Evolutionary conservation across 2,888 invertebrate genomes (phyloP), one percentile per base, ranked within the genome.

Genomic region (Caenorhabditis japonica): DNA sequence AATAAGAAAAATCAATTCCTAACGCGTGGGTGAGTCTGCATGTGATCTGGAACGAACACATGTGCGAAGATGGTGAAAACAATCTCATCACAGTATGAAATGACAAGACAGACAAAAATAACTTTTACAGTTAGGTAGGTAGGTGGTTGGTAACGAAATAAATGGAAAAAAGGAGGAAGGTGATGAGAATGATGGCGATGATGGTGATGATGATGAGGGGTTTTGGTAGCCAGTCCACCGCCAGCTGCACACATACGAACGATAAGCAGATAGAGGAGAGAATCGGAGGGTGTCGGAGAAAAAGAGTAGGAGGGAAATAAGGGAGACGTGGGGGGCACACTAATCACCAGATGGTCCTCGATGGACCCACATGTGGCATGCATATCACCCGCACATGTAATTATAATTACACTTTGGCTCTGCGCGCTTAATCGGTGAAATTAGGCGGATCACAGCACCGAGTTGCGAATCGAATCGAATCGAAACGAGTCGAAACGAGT

Each of bases 171-270:
- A 33, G 10, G 10, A 5, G 13, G 39, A 19, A 17, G 30, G 17
- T 30, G 47, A 47, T 10, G 43, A 43, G 12, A 23, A 43, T 43
- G 43, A 43, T 43, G 43, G 23, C n/a, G 34, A 49, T 46, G 44
- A 23, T 21, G 17, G 15, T 47, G 49, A 19, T 34, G 19, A 21
- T 10, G 10, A 43, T 43, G 17, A 21, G n/a, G n/a, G n/a, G n/a
- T n/a, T n/a, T n/a, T 7, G 17, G 19, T 33, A 43, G 30, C 33
- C 23, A 15, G 49, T 30, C 38, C 30, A 30, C 23, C 34, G 30
- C 64, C 64, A 64, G 64, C 64, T 64, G 64, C 64, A 64, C 64
- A 64, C 64, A 64, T 64, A 64, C n/a, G n/a, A n/a, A n/a, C 64
- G 64, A 64, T 64, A 64, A 64, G 64, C 64, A 64, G 64, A 64